Conservation (phyloP, 2,797 vertebrate genomes). For the Crypturellus tataupa region DNA sequence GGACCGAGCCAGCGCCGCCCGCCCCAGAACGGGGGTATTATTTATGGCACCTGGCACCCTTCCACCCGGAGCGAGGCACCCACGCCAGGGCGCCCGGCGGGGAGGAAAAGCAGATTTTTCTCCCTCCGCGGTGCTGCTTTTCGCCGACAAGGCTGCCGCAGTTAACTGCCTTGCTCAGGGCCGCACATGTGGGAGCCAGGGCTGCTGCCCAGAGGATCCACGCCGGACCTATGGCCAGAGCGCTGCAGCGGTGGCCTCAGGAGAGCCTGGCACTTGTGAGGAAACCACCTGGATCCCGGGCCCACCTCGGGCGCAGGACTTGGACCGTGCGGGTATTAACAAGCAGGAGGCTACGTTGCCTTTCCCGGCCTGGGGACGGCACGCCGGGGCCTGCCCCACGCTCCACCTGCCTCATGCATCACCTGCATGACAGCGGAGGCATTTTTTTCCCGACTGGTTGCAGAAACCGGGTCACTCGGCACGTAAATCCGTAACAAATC, state of each 20-base stretch:
- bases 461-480: constrained; percentile 60
- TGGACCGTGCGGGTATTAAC: background rate
- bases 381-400: background rate
- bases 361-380: constrained; percentile 10
- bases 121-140: too few species aligned
- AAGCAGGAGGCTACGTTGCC: background rate
- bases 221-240: background rate
- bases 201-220: background rate
- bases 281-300: background rate
- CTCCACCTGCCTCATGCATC: constrained; percentile 50
- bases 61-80: background rate
- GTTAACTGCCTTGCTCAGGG: background rate
- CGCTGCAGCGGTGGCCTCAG: background rate
- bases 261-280: accelerated
- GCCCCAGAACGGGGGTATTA: background rate
- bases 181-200: background rate
- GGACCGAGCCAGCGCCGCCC: background rate
- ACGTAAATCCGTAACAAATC: constrained; percentile 64
- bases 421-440: constrained; percentile 43
- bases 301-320: background rate
- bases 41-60: background rate
- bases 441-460: constrained; percentile 58
- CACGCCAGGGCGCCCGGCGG: background rate
- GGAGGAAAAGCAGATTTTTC: too few species aligned
- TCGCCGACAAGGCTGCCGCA: accelerated